Percentiles rank a stretch among this genome's conserved stretches.
These are phyloP conservation scores for Micrasema minimum DNA, from an alignment of 1,140 invertebrate genomes.

Conservation along the genomic window DNA sequence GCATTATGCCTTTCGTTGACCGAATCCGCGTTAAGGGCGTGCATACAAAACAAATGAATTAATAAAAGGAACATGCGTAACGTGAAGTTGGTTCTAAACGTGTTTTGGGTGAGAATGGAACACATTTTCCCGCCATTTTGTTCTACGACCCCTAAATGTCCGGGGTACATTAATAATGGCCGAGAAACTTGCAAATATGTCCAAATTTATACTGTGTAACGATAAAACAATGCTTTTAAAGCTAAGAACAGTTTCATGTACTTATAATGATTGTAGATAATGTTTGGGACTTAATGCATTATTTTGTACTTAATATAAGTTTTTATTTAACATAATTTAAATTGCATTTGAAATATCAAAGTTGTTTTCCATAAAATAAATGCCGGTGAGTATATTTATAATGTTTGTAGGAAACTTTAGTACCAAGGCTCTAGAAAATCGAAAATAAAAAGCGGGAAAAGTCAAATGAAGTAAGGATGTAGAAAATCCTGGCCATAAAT, in stretches of 20 bases:
- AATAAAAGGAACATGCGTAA: constrained; percentile 29
- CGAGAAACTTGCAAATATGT: not conserved
- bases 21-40: constrained; percentile 23
- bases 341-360: no score
- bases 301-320: no score
- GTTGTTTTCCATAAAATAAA: no score
- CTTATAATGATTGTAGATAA: no score
- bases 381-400: no score
- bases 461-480: constrained; percentile 21
- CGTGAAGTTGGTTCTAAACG: constrained; percentile 5
- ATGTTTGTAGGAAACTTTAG: no score
- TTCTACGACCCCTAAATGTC: not conserved
- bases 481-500: constrained; percentile 45
- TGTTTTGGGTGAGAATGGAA: constrained; percentile 28
- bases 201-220: no score
- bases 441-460: constrained; percentile 3
- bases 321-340: no score
- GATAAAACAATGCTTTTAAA: no score
- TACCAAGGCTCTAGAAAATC: not conserved
- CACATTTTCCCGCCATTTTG: constrained; percentile 14
- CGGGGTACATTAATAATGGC: constrained; percentile 27
- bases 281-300: no score
- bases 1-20: constrained; percentile 1
- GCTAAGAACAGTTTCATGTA: no score
- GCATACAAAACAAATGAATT: constrained; percentile 37